Evolutionary conservation across 2,113 vertebrate genomes (phyloP).

Genomic region (Trichomycterus rosablanca): DNA sequence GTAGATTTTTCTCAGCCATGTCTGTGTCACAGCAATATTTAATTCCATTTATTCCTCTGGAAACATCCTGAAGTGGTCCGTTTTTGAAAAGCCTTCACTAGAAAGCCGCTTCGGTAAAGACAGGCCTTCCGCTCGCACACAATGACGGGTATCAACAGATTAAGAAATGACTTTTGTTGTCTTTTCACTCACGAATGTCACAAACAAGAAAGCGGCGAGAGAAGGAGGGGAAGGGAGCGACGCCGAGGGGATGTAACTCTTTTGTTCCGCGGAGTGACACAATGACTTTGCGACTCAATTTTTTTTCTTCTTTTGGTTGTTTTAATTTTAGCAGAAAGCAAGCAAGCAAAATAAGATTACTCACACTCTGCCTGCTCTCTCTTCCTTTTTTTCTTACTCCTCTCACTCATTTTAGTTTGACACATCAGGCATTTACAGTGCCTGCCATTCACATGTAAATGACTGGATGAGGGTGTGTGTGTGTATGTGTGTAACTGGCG

Average conservation of each 20-base stretch:
- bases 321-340: conserved; percentile 56
- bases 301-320: conserved; percentile 53
- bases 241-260: conserved; percentile 61
- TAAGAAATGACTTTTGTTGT: conserved; percentile 76
- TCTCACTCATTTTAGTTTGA: conserved; percentile 66
- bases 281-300: conserved; percentile 73
- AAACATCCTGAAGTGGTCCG: conserved; percentile 60
- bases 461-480: conserved; percentile 38
- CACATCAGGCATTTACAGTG: conserved; percentile 70
- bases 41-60: conserved; percentile 68
- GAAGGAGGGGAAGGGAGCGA: conserved; percentile 31
- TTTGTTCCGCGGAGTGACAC: conserved; percentile 70
- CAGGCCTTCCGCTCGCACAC: conserved; percentile 49
- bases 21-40: conserved; percentile 66
- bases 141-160: conserved; percentile 70
- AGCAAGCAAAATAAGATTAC: conserved; percentile 70
- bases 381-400: conserved; percentile 56
- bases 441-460: conserved; percentile 76
- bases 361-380: conserved; percentile 47
- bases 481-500: conserved; percentile 4
- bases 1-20: conserved; percentile 58
- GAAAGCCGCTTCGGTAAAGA: conserved; percentile 37
- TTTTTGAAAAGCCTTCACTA: conserved; percentile 51
- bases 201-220: conserved; percentile 64
- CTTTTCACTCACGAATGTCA: conserved; percentile 73